phyloP scores from a whole-genome alignment of 2,797 vertebrate species.

The Gallirallus australis region DNA sequence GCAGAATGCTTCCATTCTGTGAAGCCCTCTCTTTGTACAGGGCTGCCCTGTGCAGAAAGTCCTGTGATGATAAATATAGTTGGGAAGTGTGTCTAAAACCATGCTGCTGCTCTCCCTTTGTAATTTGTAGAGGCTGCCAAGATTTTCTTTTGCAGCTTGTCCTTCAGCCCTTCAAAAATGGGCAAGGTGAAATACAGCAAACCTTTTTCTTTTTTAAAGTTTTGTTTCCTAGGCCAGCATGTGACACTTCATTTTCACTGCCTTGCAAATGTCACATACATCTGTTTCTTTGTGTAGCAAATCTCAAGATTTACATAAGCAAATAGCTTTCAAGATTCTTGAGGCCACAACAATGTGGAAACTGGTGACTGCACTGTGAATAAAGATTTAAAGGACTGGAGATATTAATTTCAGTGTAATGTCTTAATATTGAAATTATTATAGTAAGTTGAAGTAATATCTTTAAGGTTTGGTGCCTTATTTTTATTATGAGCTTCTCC shows the following conservation, averaged over 20 bases:
- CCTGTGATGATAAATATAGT: background rate
- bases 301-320: slow-evolving; percentile 41
- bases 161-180: background rate
- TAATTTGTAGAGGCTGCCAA: background rate
- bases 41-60: background rate
- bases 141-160: background rate
- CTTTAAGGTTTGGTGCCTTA: background rate
- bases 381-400: background rate
- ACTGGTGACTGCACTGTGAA: background rate
- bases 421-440: background rate
- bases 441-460: background rate
- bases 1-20: background rate
- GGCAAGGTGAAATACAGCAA: background rate
- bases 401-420: background rate
- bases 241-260: slow-evolving; percentile 4
- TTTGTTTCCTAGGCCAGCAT: background rate
- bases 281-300: slow-evolving; percentile 29
- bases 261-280: background rate
- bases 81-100: background rate
- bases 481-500: background rate
- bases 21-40: background rate
- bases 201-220: background rate
- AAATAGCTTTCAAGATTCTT: slow-evolving; percentile 32
- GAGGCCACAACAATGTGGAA: background rate
- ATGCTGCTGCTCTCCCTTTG: background rate